Base-by-base conservation (phyloP, 2,888 invertebrate species). In the Spatulosminthurus flaviceps region DNA sequence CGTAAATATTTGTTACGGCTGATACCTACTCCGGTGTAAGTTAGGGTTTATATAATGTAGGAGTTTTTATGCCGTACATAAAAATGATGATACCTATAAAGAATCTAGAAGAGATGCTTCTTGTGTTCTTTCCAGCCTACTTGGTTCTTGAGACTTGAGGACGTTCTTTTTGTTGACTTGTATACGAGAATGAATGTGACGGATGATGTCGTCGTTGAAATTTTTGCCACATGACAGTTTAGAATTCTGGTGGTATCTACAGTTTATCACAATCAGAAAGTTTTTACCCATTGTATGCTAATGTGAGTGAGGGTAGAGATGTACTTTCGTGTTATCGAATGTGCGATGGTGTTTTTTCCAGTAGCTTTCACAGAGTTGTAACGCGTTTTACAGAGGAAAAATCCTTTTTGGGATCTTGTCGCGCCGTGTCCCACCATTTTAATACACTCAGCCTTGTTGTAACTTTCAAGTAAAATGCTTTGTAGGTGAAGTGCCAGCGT, bases 271-370 rank as follows among this genome's bases (percentile, higher is more conserved):
- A 76, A 66, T 79, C 78, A 61, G 60, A 29, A 66, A 22, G 76
- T 29, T 51, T 42, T 60, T 60, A 74, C 72, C 82, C 69, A 82
- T 82, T 82, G 82, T 82, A 82, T 82, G 81, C 78, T 82, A 82
- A 82, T 82, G 80, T 81, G 79, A 80, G 64, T 43, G 75, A 78
- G 72, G 76, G 75, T 75, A 80, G 75, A 78, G 77, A 70, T 76
- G 76, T 72, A 71, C 69, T 66, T 51, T 51, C n/a, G 5, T 51
- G 51, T 51, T 51, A 21, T 72, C 78, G 60, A 67, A 51, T 71
- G 73, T 78, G 51, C n/a, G 78, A 51, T 76, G 51, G 71, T 81
- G 76, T 75, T 69, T 80, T 51, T 80, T 80, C 73, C 81, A 80
- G 80, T 80, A 80, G 80, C 81, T 75, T 79, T 78, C 81, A 79